Conservation (phyloP, 2,797 vertebrate genomes). For the Huso huso region DNA sequence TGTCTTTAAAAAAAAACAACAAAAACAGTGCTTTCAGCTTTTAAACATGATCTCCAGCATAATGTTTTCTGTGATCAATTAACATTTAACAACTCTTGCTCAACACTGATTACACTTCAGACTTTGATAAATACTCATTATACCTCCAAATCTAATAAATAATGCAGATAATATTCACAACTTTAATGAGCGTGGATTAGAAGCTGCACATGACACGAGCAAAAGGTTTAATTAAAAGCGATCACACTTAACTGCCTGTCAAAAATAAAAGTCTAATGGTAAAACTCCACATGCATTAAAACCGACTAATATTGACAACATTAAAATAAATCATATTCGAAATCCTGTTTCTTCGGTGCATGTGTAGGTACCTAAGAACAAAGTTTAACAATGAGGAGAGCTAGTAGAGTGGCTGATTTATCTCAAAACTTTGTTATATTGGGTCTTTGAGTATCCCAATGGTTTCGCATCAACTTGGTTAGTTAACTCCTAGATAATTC, state of each 20-base stretch:
- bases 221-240: slow-evolving; percentile 50
- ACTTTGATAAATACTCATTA: slow-evolving; percentile 38
- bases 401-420: too few species aligned
- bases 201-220: slow-evolving; percentile 44
- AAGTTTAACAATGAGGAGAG: too few species aligned
- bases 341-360: too few species aligned
- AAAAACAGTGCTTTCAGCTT: not conserved
- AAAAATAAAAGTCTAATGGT: slow-evolving; percentile 7
- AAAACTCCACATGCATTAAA: too few species aligned
- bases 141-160: slow-evolving; percentile 48
- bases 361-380: too few species aligned
- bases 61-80: not conserved
- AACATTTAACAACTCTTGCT: not conserved
- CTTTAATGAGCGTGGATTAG: slow-evolving; percentile 51
- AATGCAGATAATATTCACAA: slow-evolving; percentile 48
- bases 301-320: not conserved
- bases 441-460: too few species aligned
- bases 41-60: not conserved
- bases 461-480: too few species aligned
- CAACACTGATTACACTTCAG: not conserved
- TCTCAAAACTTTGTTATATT: too few species aligned
- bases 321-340: too few species aligned
- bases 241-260: slow-evolving; percentile 24
- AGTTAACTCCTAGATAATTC: too few species aligned
- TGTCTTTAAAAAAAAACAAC: not conserved